Percentiles rank a stretch among this genome's conserved stretches.
These are phyloP conservation scores for Parnassius smintheus DNA, from an alignment of 2,888 invertebrate genomes.

Conservation along the genomic window DNA sequence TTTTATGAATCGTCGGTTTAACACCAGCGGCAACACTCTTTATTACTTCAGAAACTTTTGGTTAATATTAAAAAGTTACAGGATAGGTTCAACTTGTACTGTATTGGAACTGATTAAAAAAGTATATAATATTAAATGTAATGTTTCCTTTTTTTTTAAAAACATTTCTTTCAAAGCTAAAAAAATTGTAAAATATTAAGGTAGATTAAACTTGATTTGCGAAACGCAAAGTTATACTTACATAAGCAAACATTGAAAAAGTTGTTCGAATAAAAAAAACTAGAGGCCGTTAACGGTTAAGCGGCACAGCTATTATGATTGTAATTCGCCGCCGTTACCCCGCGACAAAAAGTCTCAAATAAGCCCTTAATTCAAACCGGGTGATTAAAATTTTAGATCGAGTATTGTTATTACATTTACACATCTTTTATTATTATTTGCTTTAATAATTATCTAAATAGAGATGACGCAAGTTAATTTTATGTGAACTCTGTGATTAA, in stretches of 20 bases:
- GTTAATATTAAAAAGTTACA: neutral
- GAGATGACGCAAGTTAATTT: too few relatives aligned
- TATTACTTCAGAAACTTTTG: neutral
- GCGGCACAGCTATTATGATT: slow-evolving; percentile 75
- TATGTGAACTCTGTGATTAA: too few relatives aligned
- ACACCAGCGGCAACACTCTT: slow-evolving; percentile 34
- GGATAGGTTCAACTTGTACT: too few relatives aligned
- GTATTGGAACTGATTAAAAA: too few relatives aligned
- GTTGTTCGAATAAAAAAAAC: slow-evolving; percentile 34
- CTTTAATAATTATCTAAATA: too few relatives aligned
- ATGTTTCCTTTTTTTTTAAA: too few relatives aligned
- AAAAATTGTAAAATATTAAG: too few relatives aligned
- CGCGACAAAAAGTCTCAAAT: slow-evolving; percentile 53
- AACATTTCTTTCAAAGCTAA: too few relatives aligned
- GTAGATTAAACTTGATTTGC: neutral
- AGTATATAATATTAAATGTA: too few relatives aligned
- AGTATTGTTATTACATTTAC: neutral
- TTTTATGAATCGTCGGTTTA: slow-evolving; percentile 43
- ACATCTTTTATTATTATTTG: neutral
- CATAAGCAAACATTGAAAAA: slow-evolving; percentile 21
- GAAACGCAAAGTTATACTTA: slow-evolving; percentile 23
- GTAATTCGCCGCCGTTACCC: slow-evolving; percentile 73
- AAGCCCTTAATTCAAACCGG: slow-evolving; percentile 51
- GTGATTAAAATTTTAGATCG: slow-evolving; percentile 49
- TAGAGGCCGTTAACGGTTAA: slow-evolving; percentile 74